Evolutionary conservation across 2,113 vertebrate species (phyloP), one percentile per base, ranked within the genome.

Genomic region (Piliocolobus tephrosceles): DNA sequence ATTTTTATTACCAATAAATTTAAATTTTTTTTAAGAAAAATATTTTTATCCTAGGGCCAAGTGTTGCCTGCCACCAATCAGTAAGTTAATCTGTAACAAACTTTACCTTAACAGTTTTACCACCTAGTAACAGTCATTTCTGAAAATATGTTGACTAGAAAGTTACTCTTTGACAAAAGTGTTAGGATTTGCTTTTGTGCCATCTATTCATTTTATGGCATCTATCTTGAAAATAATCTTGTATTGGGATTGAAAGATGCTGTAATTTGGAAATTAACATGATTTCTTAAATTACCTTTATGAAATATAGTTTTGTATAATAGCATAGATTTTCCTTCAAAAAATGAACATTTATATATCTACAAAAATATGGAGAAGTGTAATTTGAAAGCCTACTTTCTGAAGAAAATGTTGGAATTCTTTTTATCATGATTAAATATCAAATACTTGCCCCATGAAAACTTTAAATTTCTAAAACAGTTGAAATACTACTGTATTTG

Each of bases 1-100:
- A 55, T 55, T 98, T 87, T 97, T 87, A 97, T 93, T 78, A 18
- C 80, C n/a, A 45, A 57, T 93, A 95, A 96, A 97, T 96, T 87
- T 78, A 79, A 89, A 38, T 43, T 73, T 17, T 17, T 93, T 96
- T 93, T 86, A 91, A 93, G 17, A 97, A 80, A 96, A 80, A 18
- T 4, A 52, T 91, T 96, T 98, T 95, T 97, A 61, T 89, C 55
- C 18, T 52, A 76, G 45, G 14, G 16, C 25, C 50, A 93, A 66
- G 27, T 58, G 32, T 89, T 85, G 8, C 23, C 73, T 82, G 72
- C 76, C 68, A 91, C 73, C 30, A 94, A 27, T 40, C 23, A 90
- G 72, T 90, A 82, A 91, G 23, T 87, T 88, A 55, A 8, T 64
- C 55, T 81, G 1, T 68, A 73, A 64, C 17, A 86, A 80, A 38